A percentile compares a stretch with the other conserved stretches of the same genome.
Conservation (phyloP, 37 sponge, comb jelly and placozoan species). For the Haliclona indistincta region DNA sequence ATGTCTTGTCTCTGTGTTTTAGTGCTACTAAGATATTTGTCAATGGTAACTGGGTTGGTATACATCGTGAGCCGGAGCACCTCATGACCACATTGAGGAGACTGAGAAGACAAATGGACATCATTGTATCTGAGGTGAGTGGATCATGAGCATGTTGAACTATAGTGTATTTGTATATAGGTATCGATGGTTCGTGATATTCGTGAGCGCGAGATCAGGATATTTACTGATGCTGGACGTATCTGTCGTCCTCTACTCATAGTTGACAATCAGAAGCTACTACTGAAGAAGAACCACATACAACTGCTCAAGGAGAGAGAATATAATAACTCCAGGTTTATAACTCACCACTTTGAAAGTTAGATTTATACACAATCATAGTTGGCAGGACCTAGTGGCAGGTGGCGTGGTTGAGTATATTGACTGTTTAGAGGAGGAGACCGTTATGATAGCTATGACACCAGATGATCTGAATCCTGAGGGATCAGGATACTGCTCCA, state of each 20-base stretch:
- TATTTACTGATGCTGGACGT: slow-evolving; percentile 98
- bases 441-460: slow-evolving; percentile 98
- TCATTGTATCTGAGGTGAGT: slow-evolving; percentile 96
- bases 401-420: slow-evolving; percentile 99
- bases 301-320: slow-evolving; percentile 96
- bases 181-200: slow-evolving; percentile 98
- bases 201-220: slow-evolving; percentile 95
- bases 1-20: neutral
- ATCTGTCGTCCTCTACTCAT: slow-evolving; percentile 98
- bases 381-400: slow-evolving; percentile 98
- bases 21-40: slow-evolving; percentile 99
- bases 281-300: slow-evolving; percentile 93
- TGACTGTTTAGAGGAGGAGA: slow-evolving; percentile 99
- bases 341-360: neutral
- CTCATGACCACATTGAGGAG: slow-evolving; percentile 97
- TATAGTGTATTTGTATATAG: slow-evolving; percentile 12
- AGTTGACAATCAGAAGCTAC: slow-evolving; percentile 98
- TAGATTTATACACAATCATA: slow-evolving; percentile 1
- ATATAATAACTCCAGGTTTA: slow-evolving; percentile 87
- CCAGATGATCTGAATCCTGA: slow-evolving; percentile 88
- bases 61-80: slow-evolving; percentile 96
- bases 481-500: slow-evolving; percentile 87
- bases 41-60: slow-evolving; percentile 99
- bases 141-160: neutral
- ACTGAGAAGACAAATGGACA: slow-evolving; percentile 99